A percentile compares a stretch with the other conserved stretches of the same genome.
phyloP scores from a whole-genome alignment of 2,888 invertebrate species.

The Netelia melanura region DNA sequence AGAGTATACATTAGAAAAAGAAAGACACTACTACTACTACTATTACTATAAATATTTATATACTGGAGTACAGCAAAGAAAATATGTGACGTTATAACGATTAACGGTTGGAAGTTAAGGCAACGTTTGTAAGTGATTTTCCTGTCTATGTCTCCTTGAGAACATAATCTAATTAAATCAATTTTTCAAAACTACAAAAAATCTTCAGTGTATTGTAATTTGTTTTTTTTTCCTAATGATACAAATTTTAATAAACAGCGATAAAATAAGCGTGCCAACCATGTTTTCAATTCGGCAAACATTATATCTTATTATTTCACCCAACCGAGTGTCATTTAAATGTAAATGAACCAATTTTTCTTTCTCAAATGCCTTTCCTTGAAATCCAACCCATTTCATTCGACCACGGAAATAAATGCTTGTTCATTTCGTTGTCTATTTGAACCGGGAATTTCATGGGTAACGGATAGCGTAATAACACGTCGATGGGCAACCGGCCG shows the following conservation, averaged over 20 bases:
- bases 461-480: constrained; percentile 56
- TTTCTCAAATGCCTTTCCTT: neutral
- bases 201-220: no score
- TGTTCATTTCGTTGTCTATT: constrained; percentile 25
- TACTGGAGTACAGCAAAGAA: neutral
- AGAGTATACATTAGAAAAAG: no score
- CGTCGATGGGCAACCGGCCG: constrained; percentile 54
- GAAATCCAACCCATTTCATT: constrained; percentile 5
- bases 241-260: neutral
- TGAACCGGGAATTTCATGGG: constrained; percentile 30
- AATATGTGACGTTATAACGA: neutral
- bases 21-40: no score
- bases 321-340: no score
- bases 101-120: no score
- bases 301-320: no score
- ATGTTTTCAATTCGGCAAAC: no score
- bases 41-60: neutral
- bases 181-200: no score
- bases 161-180: no score
- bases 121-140: no score
- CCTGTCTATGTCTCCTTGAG: no score
- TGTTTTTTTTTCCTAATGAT: neutral
- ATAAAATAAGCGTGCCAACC: neutral
- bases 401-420: constrained; percentile 17
- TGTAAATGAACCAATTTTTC: no score